Conservation (phyloP, 2,888 invertebrate genomes). For the Gari tellinella region DNA sequence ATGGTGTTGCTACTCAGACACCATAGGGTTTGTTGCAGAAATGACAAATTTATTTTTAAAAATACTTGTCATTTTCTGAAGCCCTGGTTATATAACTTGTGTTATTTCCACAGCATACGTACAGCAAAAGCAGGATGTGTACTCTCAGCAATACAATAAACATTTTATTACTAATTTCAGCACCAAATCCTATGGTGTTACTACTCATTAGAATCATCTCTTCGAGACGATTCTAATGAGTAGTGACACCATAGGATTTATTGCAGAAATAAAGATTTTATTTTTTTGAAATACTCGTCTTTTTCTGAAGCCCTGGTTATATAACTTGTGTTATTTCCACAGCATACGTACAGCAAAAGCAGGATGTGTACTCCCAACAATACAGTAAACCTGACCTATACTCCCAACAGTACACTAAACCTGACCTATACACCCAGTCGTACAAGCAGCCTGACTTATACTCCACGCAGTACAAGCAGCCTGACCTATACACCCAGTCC, state of each 20-base stretch:
- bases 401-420: conserved; percentile 15
- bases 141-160: conserved; percentile 15
- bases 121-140: conserved; percentile 20
- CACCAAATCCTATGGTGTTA: too few relatives aligned
- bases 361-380: conserved; percentile 1
- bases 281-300: too few relatives aligned
- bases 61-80: too few relatives aligned
- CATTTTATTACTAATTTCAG: too few relatives aligned
- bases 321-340: not conserved
- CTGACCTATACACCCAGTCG: conserved; percentile 12
- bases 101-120: conserved; percentile 16
- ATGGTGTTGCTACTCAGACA: too few relatives aligned
- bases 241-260: too few relatives aligned
- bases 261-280: not conserved
- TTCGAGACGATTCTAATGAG: too few relatives aligned
- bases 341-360: conserved; percentile 31
- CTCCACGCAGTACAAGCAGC: not conserved
- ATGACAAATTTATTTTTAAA: too few relatives aligned
- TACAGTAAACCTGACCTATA: conserved; percentile 22
- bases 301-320: too few relatives aligned
- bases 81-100: too few relatives aligned
- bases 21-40: too few relatives aligned
- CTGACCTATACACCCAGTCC: conserved; percentile 11
- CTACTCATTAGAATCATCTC: too few relatives aligned
- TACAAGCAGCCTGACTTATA: conserved; percentile 19